These are phyloP conservation scores for Pimpla rufipes DNA, from an alignment of 2,888 invertebrate species.

Conservation along the genomic window DNA sequence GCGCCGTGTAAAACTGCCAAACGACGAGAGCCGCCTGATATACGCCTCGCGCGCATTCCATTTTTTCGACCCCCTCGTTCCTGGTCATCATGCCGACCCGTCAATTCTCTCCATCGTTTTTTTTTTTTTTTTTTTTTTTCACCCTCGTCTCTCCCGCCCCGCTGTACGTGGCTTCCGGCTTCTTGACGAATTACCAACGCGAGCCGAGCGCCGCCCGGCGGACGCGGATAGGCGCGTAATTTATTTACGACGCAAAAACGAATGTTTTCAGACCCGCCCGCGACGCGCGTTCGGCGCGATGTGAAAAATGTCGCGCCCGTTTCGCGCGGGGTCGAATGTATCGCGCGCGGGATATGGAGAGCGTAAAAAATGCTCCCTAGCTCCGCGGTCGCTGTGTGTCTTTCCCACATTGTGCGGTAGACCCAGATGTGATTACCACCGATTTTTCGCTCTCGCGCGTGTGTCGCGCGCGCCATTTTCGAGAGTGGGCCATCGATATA, in stretches of 20 bases:
- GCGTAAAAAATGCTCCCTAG: slow-evolving; percentile 1
- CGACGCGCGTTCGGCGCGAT: slow-evolving; percentile 45
- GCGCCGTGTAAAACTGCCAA: slow-evolving; percentile 60
- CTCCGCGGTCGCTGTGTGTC: slow-evolving; percentile 24
- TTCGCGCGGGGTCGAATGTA: background rate
- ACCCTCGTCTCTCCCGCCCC: slow-evolving; percentile 21
- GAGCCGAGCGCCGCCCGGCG: slow-evolving; percentile 8
- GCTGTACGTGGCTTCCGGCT: slow-evolving; percentile 42
- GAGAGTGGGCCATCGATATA: slow-evolving; percentile 17
- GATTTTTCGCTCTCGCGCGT: slow-evolving; percentile 37
- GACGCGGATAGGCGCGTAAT: slow-evolving; percentile 60
- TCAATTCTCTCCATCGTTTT: slow-evolving; percentile 31
- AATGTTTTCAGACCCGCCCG: slow-evolving; percentile 60
- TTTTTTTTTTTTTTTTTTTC: slow-evolving; percentile 12
- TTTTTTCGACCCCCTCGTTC: slow-evolving; percentile 7
- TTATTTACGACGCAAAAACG: slow-evolving; percentile 65
- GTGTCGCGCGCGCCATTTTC: background rate
- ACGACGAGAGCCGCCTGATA: slow-evolving; percentile 33
- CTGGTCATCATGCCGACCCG: slow-evolving; percentile 33
- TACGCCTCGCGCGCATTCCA: slow-evolving; percentile 28
- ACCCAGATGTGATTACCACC: slow-evolving; percentile 15
- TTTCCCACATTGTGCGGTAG: background rate
- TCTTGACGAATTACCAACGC: slow-evolving; percentile 40
- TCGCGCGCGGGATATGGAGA: background rate
- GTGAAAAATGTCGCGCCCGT: slow-evolving; percentile 47